Evolutionary conservation across 2,797 vertebrate species (phyloP).

Genomic region (Esox masquinongy): DNA sequence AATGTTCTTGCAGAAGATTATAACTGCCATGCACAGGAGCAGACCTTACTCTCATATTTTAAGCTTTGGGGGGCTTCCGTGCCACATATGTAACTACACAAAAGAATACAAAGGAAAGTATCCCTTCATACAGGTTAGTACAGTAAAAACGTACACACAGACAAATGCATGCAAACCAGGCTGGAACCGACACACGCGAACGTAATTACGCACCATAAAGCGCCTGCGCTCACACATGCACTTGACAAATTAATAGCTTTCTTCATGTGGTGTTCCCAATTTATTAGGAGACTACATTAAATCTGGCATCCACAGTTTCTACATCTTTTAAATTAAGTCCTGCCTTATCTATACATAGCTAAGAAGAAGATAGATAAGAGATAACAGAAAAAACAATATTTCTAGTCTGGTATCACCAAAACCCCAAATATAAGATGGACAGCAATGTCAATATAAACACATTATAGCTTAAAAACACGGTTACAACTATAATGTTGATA

Average conservation of each 20-base stretch:
- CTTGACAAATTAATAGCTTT: neutral
- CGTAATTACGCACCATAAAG: no score
- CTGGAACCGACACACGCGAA: neutral
- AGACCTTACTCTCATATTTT: neutral
- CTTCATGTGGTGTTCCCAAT: neutral
- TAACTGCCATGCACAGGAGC: neutral
- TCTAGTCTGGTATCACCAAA: no score
- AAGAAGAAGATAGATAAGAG: no score
- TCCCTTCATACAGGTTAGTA: neutral
- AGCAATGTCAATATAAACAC: no score
- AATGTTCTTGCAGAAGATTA: neutral
- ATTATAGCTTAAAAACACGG: no score
- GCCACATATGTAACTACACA: neutral
- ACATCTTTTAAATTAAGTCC: no score
- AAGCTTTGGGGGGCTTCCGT: neutral
- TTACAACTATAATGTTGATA: no score
- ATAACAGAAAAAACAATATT: no score
- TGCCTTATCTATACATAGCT: no score
- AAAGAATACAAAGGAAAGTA: neutral
- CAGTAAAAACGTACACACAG: neutral
- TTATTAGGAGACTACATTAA: neutral
- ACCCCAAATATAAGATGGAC: no score
- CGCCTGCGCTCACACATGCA: neutral
- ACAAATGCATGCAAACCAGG: conserved; percentile 4
- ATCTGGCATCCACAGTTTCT: no score